These are phyloP conservation scores for Zosterops pallidus DNA, from an alignment of 2,113 vertebrate species.

Conservation along the genomic window DNA sequence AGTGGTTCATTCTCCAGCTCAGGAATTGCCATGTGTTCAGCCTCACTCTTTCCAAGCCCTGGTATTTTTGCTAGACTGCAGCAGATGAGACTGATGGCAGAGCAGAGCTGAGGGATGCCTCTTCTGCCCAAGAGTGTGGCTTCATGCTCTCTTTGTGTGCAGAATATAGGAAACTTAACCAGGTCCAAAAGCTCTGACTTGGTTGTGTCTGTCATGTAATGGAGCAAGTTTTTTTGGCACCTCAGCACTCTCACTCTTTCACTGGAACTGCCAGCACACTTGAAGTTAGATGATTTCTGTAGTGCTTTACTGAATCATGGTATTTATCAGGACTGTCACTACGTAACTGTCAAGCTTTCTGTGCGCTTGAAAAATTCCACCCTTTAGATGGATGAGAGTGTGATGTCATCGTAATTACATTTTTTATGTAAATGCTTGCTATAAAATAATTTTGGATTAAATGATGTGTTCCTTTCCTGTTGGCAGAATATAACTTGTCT, in stretches of 20 bases:
- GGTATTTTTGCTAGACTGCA: not conserved
- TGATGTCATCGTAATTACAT: not conserved
- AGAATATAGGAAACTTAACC: not conserved
- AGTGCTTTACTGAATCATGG: not conserved
- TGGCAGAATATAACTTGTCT: constrained; percentile 7
- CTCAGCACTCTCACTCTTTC: not conserved
- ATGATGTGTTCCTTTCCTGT: constrained; percentile 6
- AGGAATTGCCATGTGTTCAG: not conserved
- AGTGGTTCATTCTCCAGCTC: not conserved
- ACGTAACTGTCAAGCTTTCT: not conserved
- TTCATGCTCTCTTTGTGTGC: not conserved
- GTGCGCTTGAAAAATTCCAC: not conserved
- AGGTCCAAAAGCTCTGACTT: not conserved
- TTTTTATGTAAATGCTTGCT: constrained; percentile 31
- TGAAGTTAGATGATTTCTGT: not conserved
- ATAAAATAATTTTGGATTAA: constrained; percentile 52
- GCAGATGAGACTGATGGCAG: not conserved
- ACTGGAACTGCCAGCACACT: not conserved
- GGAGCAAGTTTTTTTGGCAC: not conserved
- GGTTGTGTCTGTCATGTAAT: not conserved
- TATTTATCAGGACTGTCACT: constrained; percentile 30
- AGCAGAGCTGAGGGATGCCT: not conserved
- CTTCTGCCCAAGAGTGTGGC: not conserved
- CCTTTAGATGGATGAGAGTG: not conserved
- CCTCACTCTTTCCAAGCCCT: not conserved